Conservation (phyloP, 1,140 invertebrate genomes). For the Drosophila athabasca region DNA sequence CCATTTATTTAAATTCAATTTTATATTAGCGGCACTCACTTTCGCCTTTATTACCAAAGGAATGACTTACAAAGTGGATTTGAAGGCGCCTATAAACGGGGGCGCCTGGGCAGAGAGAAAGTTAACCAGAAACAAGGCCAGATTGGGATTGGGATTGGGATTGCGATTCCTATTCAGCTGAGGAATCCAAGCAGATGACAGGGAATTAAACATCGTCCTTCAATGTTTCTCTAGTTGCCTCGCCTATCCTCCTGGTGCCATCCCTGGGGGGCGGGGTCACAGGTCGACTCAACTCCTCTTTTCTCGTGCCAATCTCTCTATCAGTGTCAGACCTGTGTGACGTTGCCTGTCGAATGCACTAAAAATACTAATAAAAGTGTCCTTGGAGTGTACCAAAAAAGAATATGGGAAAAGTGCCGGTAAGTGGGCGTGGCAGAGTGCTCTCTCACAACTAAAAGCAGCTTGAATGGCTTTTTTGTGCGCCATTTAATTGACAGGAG, state of each 20-base stretch:
- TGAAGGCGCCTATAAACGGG: slow-evolving; percentile 54
- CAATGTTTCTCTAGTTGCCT: not conserved
- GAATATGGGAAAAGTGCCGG: not conserved
- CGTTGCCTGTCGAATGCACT: slow-evolving; percentile 45
- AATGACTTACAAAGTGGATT: slow-evolving; percentile 79
- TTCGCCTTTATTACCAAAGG: slow-evolving; percentile 62
- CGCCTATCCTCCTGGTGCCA: too few relatives aligned
- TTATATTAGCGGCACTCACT: slow-evolving; percentile 77
- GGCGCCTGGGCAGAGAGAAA: not conserved
- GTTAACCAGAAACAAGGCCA: slow-evolving; percentile 5
- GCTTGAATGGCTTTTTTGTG: slow-evolving; percentile 43
- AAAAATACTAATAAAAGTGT: slow-evolving; percentile 41
- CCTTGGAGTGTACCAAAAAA: slow-evolving; percentile 36
- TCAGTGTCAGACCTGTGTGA: slow-evolving; percentile 22
- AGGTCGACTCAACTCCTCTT: not conserved
- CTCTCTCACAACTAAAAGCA: slow-evolving; percentile 21
- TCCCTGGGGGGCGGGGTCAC: not conserved
- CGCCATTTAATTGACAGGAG: slow-evolving; percentile 30
- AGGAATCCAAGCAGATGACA: slow-evolving; percentile 37
- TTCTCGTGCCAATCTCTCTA: slow-evolving; percentile 2
- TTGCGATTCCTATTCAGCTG: slow-evolving; percentile 13
- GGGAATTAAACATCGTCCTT: slow-evolving; percentile 22
- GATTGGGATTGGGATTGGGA: slow-evolving; percentile 16
- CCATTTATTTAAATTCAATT: slow-evolving; percentile 82
- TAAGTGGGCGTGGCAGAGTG: not conserved